Base-by-base conservation (phyloP, 2,888 invertebrate genomes). In the Eugnorisma glareosa region DNA sequence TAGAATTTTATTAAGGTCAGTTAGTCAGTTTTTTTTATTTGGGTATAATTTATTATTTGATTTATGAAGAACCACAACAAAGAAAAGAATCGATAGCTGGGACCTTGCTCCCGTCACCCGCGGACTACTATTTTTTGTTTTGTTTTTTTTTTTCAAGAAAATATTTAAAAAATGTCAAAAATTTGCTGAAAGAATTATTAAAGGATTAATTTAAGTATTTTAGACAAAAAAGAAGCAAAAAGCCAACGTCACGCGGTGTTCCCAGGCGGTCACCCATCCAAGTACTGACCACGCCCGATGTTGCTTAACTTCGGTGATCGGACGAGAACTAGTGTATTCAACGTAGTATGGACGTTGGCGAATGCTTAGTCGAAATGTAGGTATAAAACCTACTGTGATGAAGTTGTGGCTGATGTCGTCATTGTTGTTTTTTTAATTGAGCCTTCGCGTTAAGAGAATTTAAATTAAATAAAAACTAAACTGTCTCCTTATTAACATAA, bases 251-350 rank as follows among this genome's bases (percentile, higher is more conserved):
- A 94, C 93, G 94, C 89, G 92, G 94, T 94, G 93, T 94, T 94
- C 93, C 94, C 94, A 94, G 93, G 94, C 94, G 94, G 95, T 95
- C 94, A 95, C 94, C 94, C 95, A 95, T 95, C 94, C 94, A 95
- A 94, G 94, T 95, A 95, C 94, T 95, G 93, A 94, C 93, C 93
- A 90, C 94, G 94, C 94, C 94, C 93, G 92, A 94, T 90, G 94
- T 92, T 93, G 94, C 93, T 94, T 84, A 84, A 83, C 80, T 84
- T 83, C 83, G 83, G 88, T 82, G 81, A 87, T 85, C 80, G 78
- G 83, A 85, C 74, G 82, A 88, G 86, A 88, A 82, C 94, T 94
- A 93, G 94, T 94, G 94, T 94, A 85, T 94, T 94, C 94, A 95
- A 94, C 94, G 54, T 73, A 43, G 73, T 73, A 75, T 75, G 75